Evolutionary conservation across 2,113 vertebrate species (phyloP).

Genomic region (Cynoglossus semilaevis): DNA sequence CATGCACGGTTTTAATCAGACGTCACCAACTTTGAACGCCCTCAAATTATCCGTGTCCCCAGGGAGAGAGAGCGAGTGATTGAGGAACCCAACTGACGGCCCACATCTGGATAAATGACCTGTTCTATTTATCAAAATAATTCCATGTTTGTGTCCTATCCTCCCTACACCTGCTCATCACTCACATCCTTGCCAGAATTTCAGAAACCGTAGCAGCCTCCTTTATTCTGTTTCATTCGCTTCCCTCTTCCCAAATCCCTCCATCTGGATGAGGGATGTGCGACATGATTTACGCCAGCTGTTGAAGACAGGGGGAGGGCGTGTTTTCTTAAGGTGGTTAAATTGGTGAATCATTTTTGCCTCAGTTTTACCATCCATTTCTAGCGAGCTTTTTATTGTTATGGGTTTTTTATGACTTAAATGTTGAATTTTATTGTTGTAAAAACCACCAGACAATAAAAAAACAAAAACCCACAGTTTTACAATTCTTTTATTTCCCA

Average conservation of each 20-base stretch:
- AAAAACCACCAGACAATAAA: no score
- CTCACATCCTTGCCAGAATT: slow-evolving; percentile 19
- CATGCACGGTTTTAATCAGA: slow-evolving; percentile 25
- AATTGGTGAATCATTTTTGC: slow-evolving; percentile 8
- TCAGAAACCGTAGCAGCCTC: slow-evolving; percentile 48
- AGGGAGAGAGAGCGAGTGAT: neutral
- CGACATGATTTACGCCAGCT: slow-evolving; percentile 21
- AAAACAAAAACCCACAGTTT: no score
- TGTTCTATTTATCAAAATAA: slow-evolving; percentile 35
- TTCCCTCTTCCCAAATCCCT: slow-evolving; percentile 55
- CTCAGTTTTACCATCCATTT: slow-evolving; percentile 5
- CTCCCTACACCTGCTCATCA: slow-evolving; percentile 55
- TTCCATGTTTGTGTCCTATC: slow-evolving; percentile 37
- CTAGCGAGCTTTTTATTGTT: neutral
- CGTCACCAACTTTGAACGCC: slow-evolving; percentile 11
- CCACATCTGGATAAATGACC: slow-evolving; percentile 33
- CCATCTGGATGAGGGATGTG: slow-evolving; percentile 47
- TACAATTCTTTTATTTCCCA: no score
- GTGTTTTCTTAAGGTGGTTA: slow-evolving; percentile 21
- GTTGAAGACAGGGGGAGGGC: slow-evolving; percentile 2
- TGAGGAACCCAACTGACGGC: slow-evolving; percentile 1
- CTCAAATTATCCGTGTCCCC: slow-evolving; percentile 1
- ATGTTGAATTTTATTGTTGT: no score
- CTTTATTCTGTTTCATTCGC: slow-evolving; percentile 49
- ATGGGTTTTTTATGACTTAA: no score